Conservation (phyloP, 1,140 invertebrate genomes). For the Latrodectus geometricus region DNA sequence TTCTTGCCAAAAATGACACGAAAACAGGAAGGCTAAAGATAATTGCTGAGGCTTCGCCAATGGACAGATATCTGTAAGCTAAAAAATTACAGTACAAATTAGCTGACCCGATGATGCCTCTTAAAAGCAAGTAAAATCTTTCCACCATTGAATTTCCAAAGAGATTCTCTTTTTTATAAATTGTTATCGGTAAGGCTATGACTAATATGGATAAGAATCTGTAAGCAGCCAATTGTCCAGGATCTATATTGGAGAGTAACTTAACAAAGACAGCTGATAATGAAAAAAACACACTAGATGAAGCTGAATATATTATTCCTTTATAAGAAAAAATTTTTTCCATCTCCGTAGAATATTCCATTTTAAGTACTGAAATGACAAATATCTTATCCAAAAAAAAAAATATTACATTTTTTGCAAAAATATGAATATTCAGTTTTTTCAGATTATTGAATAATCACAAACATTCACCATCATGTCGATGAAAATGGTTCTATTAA, state of each 20-base stretch:
- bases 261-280: conserved; percentile 90
- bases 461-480: no score
- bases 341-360: no score
- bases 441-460: no score
- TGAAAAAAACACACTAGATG: conserved; percentile 78
- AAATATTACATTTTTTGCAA: no score
- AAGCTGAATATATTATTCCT: no score
- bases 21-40: conserved; percentile 92
- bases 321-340: no score
- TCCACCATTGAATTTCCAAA: conserved; percentile 77
- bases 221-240: conserved; percentile 86
- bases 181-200: conserved; percentile 83
- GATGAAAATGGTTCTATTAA: no score
- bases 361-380: no score
- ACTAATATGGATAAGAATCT: conserved; percentile 84
- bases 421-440: no score
- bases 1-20: conserved; percentile 86
- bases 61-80: conserved; percentile 87
- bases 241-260: conserved; percentile 80
- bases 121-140: conserved; percentile 74
- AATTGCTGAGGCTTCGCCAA: conserved; percentile 89
- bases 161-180: conserved; percentile 80
- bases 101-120: conserved; percentile 84
- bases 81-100: conserved; percentile 89
- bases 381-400: no score